These are phyloP conservation scores for Xanthia icteritia DNA, from an alignment of 2,888 invertebrate species.

Conservation along the genomic window DNA sequence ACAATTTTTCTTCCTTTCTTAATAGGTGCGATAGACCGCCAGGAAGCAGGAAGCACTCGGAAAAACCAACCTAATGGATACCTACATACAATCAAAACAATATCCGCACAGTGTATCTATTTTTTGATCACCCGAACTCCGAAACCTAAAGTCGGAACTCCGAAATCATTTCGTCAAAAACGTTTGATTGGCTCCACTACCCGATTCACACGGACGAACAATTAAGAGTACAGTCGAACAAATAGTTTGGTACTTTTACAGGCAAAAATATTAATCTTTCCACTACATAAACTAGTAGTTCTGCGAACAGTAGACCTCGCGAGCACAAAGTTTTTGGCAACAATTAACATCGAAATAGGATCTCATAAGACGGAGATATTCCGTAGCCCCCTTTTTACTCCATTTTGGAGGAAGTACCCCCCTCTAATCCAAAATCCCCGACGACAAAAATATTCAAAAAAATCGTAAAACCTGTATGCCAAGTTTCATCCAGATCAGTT, in stretches of 20 bases:
- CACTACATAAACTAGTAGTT: background rate
- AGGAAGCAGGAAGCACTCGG: background rate
- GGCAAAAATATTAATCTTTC: background rate
- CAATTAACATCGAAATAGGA: too few species aligned
- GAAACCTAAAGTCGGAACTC: slow-evolving; percentile 25
- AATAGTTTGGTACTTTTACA: background rate
- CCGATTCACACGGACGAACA: slow-evolving; percentile 42
- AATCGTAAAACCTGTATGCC: too few species aligned
- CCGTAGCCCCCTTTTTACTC: too few species aligned
- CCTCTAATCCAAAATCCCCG: too few species aligned
- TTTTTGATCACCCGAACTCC: slow-evolving; percentile 11
- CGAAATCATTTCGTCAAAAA: slow-evolving; percentile 44
- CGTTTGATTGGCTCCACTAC: slow-evolving; percentile 52
- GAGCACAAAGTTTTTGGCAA: too few species aligned
- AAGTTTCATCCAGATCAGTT: too few species aligned
- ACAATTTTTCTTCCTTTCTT: background rate
- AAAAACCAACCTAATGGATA: background rate
- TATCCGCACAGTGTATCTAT: background rate
- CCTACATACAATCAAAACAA: background rate
- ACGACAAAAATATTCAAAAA: too few species aligned
- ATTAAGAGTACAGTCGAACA: slow-evolving; percentile 33
- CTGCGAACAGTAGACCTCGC: too few species aligned
- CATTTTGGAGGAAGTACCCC: too few species aligned
- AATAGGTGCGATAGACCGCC: too few species aligned
- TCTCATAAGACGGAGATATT: too few species aligned